phyloP scores from a whole-genome alignment of 1,140 invertebrate genomes.

The Panulirus ornatus region DNA sequence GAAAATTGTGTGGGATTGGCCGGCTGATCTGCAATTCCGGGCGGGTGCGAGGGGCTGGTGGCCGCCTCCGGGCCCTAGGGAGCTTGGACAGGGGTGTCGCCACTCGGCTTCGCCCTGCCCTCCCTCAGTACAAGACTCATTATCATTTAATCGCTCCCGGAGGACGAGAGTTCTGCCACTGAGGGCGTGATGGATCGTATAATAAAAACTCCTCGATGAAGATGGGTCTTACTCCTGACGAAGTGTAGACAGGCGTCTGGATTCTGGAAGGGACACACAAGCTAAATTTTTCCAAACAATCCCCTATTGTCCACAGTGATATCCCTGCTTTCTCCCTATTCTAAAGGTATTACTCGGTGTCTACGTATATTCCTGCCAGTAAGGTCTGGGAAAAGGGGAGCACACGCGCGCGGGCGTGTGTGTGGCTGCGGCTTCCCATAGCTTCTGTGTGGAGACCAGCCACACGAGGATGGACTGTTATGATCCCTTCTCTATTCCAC shows the following conservation, averaged over 20 bases:
- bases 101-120: neutral
- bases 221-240: neutral
- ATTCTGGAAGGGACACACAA: too few relatives aligned
- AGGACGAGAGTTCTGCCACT: neutral
- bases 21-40: conserved; percentile 11
- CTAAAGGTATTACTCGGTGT: too few relatives aligned
- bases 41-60: neutral
- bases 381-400: too few relatives aligned
- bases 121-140: neutral
- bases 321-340: too few relatives aligned
- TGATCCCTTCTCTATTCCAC: too few relatives aligned
- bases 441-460: too few relatives aligned
- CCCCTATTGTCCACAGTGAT: too few relatives aligned
- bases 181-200: neutral
- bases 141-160: conserved; percentile 2
- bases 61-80: neutral
- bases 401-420: too few relatives aligned
- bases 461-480: too few relatives aligned
- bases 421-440: too few relatives aligned
- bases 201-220: neutral
- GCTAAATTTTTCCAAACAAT: too few relatives aligned
- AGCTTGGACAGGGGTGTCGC: neutral
- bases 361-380: too few relatives aligned
- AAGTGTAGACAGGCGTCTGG: neutral
- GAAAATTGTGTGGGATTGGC: conserved; percentile 17